Evolutionary conservation across 2,797 vertebrate genomes (phyloP), one percentile per base, ranked within the genome.

Genomic region (Leptatherina wallacei): DNA sequence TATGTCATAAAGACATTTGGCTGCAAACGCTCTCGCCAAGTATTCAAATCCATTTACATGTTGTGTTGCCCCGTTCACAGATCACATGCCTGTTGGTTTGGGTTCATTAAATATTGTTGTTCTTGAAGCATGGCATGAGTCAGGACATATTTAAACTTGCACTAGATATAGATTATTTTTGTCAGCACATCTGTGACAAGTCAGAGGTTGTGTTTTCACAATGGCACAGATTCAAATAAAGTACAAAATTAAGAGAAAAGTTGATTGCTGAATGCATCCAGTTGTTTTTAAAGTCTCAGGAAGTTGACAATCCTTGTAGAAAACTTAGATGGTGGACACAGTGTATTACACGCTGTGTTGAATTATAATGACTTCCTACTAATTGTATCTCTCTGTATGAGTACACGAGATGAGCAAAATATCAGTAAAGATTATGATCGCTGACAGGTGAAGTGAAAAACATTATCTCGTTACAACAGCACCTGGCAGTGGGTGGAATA

Each of bases 1-100:
- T 47, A 89, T 88, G 83, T 83, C 65, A 55, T 87, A 81, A 87
- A 89, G 54, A 44, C 72, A 51, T 51, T 55, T 52, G 51, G 70
- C 59, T 54, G 76, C 69, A 79, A 79, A 88, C 77, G 71, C 24
- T 60, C 65, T 54, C 73, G 71, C 44, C 56, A 78, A 82, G 77
- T 83, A 85, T 88, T 87, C 82, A 79, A 57, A 77, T 79, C 82
- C 54, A 61, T 77, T 57, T 63, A 72, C 36, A 47, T 47, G 2
- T 47, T 20, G 20, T 47, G 18, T n/a, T 0, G 1, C 35, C 59
- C 78, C 65, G 67, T n/a, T 9, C 16, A 47, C 42, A 44, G 16
- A 80, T 84, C 76, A 80, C 65, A 49, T 24, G 68, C 80, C 62
- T 74, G 12, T 77, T 72, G 51, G 24, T 71, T 65, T 47, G 55